Percentiles rank a stretch among this genome's conserved stretches.
These are phyloP conservation scores for Euwallacea similis DNA, from an alignment of 1,140 invertebrate species.

Conservation along the genomic window DNA sequence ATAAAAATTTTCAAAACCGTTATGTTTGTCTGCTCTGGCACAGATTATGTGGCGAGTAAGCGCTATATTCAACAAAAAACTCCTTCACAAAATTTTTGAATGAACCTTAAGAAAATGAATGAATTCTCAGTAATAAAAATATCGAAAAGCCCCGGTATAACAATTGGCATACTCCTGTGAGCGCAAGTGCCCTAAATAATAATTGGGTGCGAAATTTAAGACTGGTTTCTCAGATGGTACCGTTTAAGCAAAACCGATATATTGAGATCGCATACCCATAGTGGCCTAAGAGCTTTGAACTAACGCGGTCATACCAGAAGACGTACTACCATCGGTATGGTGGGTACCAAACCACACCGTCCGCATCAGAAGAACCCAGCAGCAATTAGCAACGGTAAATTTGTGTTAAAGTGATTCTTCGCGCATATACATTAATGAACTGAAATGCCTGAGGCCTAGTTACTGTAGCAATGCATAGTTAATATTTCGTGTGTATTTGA, in stretches of 20 bases:
- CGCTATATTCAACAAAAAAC: too few relatives aligned
- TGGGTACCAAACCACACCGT: slow-evolving; percentile 34
- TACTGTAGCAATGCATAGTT: slow-evolving; percentile 45
- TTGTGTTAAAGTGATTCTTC: slow-evolving; percentile 46
- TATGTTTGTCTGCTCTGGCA: too few relatives aligned
- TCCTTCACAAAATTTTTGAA: not conserved
- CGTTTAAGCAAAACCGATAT: slow-evolving; percentile 28
- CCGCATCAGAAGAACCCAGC: slow-evolving; percentile 35
- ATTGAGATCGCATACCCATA: slow-evolving; percentile 25
- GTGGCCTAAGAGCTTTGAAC: slow-evolving; percentile 33
- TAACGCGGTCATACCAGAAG: slow-evolving; percentile 35
- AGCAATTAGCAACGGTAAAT: slow-evolving; percentile 49
- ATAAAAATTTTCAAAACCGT: too few relatives aligned
- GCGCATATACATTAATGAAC: slow-evolving; percentile 40
- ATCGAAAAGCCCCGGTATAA: slow-evolving; percentile 2
- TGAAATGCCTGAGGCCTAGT: slow-evolving; percentile 35
- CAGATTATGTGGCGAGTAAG: too few relatives aligned
- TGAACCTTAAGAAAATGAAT: not conserved
- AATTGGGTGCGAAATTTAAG: slow-evolving; percentile 31
- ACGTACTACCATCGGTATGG: slow-evolving; percentile 34
- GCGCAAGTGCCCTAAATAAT: slow-evolving; percentile 21
- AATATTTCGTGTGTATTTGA: slow-evolving; percentile 41
- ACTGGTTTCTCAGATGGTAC: slow-evolving; percentile 31
- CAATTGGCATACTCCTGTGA: slow-evolving; percentile 2
- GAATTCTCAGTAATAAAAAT: not conserved